Percentiles rank a stretch among this genome's conserved stretches.
These are phyloP conservation scores for Pungitius pungitius DNA, from an alignment of 2,113 vertebrate species.

Conservation along the genomic window DNA sequence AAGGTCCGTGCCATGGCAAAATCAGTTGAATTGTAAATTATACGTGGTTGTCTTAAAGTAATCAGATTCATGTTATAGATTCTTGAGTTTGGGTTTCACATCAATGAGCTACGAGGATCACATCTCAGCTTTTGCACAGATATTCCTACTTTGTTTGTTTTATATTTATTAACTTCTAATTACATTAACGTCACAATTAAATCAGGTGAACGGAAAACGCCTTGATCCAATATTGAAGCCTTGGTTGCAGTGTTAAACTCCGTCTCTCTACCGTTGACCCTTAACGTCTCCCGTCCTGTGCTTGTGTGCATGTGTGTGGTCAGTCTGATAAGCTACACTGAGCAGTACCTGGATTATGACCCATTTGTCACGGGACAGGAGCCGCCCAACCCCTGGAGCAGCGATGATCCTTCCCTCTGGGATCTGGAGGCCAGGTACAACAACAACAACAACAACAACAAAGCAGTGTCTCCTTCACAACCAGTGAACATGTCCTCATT, in stretches of 20 bases:
- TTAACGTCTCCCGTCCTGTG: not conserved
- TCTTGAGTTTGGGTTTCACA: not conserved
- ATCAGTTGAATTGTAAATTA: not conserved
- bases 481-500: not conserved
- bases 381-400: constrained; percentile 95
- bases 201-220: not conserved
- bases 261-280: not conserved
- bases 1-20: not conserved
- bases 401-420: constrained; percentile 90
- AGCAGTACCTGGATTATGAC: constrained; percentile 96
- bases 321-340: constrained; percentile 94
- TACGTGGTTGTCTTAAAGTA: not conserved
- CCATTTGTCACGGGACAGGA: constrained; percentile 89
- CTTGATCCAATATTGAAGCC: not conserved
- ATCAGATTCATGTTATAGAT: not conserved
- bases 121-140: constrained; percentile 11
- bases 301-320: constrained; percentile 29
- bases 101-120: not conserved
- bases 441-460: constrained; percentile 45
- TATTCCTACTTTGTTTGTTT: not conserved
- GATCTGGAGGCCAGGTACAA: constrained; percentile 93
- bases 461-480: not conserved
- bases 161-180: not conserved
- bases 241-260: not conserved
- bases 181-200: not conserved